A percentile compares a stretch with the other conserved stretches of the same genome.
Conservation (phyloP, 2,888 invertebrate genomes). For the Caprella mutica region DNA sequence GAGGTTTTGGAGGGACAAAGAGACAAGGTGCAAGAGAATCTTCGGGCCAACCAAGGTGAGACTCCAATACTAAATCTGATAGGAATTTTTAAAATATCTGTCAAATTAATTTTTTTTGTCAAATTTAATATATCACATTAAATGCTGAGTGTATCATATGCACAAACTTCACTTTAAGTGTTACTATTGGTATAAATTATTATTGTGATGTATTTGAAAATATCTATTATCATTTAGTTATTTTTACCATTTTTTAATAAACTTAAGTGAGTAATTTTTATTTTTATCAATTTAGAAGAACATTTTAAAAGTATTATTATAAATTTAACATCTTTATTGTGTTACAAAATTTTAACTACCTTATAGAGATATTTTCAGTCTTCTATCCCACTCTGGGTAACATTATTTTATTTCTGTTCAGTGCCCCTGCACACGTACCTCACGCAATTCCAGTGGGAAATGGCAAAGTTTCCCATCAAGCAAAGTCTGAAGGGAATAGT, state of each 20-base stretch:
- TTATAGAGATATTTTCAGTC: not conserved
- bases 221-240: no score
- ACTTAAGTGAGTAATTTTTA: no score
- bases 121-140: no score
- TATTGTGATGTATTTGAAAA: no score
- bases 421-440: slow-evolving; percentile 89
- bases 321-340: not conserved
- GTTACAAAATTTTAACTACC: not conserved
- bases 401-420: slow-evolving; percentile 43
- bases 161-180: no score
- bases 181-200: no score
- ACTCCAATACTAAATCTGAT: no score
- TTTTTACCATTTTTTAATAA: no score
- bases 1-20: slow-evolving; percentile 96
- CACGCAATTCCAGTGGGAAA: slow-evolving; percentile 98
- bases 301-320: not conserved
- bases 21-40: slow-evolving; percentile 91
- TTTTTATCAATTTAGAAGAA: no score
- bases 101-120: no score
- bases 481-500: slow-evolving; percentile 94
- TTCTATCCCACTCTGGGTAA: not conserved
- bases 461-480: slow-evolving; percentile 98
- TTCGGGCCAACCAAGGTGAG: slow-evolving; percentile 95
- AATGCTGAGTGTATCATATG: no score
- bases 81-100: no score